Conservation (phyloP, 2,797 vertebrate species). For the Pteropus rufus region DNA sequence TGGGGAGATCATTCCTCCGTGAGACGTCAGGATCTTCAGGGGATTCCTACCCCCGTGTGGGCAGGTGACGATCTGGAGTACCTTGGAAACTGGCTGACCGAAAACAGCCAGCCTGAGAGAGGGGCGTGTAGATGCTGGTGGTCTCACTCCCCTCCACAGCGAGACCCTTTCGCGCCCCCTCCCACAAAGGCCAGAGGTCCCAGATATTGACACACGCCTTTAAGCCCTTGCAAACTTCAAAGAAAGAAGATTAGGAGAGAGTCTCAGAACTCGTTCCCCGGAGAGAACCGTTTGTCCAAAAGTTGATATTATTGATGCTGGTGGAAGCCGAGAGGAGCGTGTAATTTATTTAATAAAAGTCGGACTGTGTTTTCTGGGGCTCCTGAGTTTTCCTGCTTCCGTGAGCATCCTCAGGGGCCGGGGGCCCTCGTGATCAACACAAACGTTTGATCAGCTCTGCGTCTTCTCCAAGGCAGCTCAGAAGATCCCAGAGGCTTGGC, state of each 20-base stretch:
- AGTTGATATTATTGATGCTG: conserved; percentile 84
- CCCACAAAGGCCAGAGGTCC: conserved; percentile 77
- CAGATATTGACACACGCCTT: conserved; percentile 81
- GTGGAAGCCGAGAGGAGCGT: conserved; percentile 69
- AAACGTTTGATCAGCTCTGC: conserved; percentile 77
- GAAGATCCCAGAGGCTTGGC: conserved; percentile 62
- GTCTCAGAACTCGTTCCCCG: conserved; percentile 80
- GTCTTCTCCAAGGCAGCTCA: conserved; percentile 69
- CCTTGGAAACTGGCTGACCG: neutral
- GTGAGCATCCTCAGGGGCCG: conserved; percentile 54
- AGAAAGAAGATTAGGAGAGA: conserved; percentile 83
- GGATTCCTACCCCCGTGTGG: neutral
- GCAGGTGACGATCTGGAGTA: neutral
- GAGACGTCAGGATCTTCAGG: accelerated
- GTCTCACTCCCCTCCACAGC: conserved; percentile 16
- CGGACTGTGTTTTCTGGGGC: conserved; percentile 64
- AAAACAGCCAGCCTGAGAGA: neutral
- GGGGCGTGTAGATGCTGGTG: conserved; percentile 8
- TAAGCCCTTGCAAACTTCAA: conserved; percentile 85
- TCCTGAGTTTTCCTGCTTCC: conserved; percentile 71
- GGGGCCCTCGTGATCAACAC: conserved; percentile 62
- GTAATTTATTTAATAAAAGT: conserved; percentile 82
- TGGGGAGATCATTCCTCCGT: neutral
- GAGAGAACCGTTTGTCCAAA: conserved; percentile 83
- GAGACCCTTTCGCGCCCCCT: conserved; percentile 54